These are phyloP conservation scores for Heliconius nattereri DNA, from an alignment of 1,140 invertebrate genomes.

Conservation along the genomic window DNA sequence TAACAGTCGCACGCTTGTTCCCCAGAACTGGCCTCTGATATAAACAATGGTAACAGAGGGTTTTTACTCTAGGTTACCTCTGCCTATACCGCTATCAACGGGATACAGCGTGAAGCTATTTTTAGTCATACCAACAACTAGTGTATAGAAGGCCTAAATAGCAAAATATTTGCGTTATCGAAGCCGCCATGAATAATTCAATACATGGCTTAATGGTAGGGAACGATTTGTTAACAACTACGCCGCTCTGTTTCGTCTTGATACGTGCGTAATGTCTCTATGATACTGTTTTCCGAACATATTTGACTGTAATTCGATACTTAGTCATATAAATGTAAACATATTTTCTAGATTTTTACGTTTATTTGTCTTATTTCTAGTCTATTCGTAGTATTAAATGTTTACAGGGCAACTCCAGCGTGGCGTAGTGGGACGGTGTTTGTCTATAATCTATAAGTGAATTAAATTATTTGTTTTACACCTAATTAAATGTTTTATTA, in stretches of 20 bases:
- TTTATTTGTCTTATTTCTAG: background rate
- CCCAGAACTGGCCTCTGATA: too few relatives aligned
- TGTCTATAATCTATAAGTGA: too few relatives aligned
- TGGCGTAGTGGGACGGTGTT: background rate
- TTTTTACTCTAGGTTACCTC: too few relatives aligned
- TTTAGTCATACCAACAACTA: background rate
- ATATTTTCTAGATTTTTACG: background rate
- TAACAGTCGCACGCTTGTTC: too few relatives aligned
- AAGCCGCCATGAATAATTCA: constrained; percentile 19
- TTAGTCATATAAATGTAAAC: constrained; percentile 6
- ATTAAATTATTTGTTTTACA: too few relatives aligned
- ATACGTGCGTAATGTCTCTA: background rate
- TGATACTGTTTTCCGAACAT: background rate
- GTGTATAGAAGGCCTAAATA: constrained; percentile 8
- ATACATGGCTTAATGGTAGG: background rate
- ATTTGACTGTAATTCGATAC: background rate
- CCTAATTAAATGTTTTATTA: too few relatives aligned
- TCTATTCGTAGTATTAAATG: background rate
- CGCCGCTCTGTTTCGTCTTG: background rate
- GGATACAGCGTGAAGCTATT: too few relatives aligned
- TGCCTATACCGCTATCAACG: too few relatives aligned
- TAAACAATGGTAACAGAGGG: too few relatives aligned
- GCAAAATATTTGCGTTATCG: constrained; percentile 13
- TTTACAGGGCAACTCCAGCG: background rate
- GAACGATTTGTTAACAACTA: constrained; percentile 18